A percentile compares a stretch with the other conserved stretches of the same genome.
Conservation (phyloP, 2,888 invertebrate species). For the Metacarcinus magister region DNA sequence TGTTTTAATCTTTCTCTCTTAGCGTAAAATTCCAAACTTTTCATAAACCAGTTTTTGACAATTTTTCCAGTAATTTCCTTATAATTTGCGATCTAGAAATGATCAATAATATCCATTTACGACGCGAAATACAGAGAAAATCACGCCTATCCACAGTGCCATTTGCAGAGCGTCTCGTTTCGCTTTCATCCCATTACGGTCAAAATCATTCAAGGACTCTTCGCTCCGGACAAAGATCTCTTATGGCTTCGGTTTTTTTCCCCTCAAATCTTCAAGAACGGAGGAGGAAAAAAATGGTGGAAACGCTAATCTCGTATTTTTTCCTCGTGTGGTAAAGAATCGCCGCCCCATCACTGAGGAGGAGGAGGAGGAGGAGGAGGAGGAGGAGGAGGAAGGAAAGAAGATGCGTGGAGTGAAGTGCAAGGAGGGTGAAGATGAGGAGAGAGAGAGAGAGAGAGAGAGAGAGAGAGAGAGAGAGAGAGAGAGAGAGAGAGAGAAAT, state of each 20-base stretch:
- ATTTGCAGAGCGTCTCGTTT: not conserved
- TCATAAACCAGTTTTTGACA: not conserved
- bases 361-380: conserved; percentile 1
- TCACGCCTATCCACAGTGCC: not conserved
- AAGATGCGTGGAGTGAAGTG: not conserved
- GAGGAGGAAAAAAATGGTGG: conserved; percentile 38
- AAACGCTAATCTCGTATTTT: conserved; percentile 62
- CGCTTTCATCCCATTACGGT: conserved; percentile 27
- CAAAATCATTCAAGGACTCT: conserved; percentile 7
- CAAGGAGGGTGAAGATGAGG: not conserved
- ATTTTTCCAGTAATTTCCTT: not conserved
- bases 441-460: not conserved
- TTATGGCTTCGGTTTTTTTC: not conserved
- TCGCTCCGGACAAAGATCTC: conserved; percentile 26
- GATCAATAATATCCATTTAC: not conserved
- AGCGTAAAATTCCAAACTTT: not conserved
- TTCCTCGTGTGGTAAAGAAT: conserved; percentile 1
- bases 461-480: not conserved
- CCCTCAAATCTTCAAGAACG: conserved; percentile 36
- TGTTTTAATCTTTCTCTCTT: not conserved
- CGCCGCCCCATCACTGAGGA: not conserved
- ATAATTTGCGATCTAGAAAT: not conserved
- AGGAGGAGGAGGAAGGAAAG: not conserved
- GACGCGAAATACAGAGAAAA: not conserved
- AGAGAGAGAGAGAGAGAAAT: not conserved